A percentile compares a stretch with the other conserved stretches of the same genome.
phyloP scores from a whole-genome alignment of 2,888 invertebrate species.

The Agriopis leucophaearia region DNA sequence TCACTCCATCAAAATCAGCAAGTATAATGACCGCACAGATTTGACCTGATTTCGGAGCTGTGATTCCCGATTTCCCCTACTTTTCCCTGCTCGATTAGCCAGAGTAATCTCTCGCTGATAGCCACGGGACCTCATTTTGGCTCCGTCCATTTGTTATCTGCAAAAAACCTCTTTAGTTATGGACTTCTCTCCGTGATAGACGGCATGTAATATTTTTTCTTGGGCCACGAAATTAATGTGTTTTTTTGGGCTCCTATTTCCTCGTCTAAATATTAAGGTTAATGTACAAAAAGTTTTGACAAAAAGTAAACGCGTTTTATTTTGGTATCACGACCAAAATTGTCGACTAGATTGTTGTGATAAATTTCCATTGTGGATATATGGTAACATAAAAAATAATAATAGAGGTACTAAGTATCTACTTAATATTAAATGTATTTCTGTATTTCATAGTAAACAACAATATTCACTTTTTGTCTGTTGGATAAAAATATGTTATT shows the following conservation, averaged over 20 bases:
- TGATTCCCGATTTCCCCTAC: constrained; percentile 29
- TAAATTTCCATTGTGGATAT: background rate
- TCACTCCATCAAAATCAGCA: constrained; percentile 21
- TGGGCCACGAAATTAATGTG: constrained; percentile 27
- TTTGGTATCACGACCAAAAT: constrained; percentile 1
- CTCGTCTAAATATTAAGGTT: constrained; percentile 9
- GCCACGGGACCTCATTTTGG: constrained; percentile 37
- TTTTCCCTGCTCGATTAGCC: constrained; percentile 38
- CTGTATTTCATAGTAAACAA: background rate
- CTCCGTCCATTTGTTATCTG: constrained; percentile 33
- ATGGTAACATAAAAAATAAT: background rate
- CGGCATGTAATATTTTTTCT: constrained; percentile 28
- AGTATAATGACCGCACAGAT: constrained; percentile 23
- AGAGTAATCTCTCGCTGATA: constrained; percentile 35
- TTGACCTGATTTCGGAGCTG: constrained; percentile 40
- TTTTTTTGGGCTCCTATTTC: constrained; percentile 27
- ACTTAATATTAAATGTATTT: background rate
- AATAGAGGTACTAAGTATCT: background rate
- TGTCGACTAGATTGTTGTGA: background rate
- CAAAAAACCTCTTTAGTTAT: constrained; percentile 38
- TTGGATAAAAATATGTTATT: background rate
- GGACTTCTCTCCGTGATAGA: constrained; percentile 28
- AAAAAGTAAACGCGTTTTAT: constrained; percentile 17
- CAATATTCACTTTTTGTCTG: background rate
- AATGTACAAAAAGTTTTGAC: constrained; percentile 9